A percentile compares a stretch with the other conserved stretches of the same genome.
Conservation (phyloP, 2,113 vertebrate genomes). For the Corythornis madagascariensis region DNA sequence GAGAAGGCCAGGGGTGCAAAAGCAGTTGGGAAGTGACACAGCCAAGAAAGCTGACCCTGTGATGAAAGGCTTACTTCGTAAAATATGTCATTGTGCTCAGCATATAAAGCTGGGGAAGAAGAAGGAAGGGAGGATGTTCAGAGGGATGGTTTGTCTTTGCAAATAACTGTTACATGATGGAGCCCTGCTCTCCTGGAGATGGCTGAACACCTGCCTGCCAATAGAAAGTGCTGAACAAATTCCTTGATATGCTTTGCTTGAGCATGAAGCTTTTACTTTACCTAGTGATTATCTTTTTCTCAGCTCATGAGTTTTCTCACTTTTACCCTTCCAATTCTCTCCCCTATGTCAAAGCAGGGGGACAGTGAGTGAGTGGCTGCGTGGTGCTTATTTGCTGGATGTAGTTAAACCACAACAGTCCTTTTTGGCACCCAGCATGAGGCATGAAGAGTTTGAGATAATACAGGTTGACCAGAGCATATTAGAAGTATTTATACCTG, state of each 20-base stretch:
- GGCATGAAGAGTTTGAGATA: neutral
- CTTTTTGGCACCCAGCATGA: neutral
- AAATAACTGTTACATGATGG: neutral
- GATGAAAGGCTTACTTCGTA: neutral
- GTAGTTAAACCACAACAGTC: neutral
- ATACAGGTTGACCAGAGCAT: neutral
- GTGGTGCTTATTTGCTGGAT: neutral
- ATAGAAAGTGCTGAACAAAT: neutral
- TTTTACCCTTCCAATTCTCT: neutral
- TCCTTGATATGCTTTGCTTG: neutral
- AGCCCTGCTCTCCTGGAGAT: neutral
- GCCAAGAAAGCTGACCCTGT: neutral
- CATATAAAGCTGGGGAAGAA: neutral
- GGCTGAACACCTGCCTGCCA: neutral
- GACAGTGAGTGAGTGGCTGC: fast-evolving
- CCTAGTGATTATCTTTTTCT: neutral
- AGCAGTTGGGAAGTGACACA: neutral
- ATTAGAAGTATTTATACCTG: neutral
- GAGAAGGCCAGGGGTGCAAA: neutral
- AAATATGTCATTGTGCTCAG: neutral
- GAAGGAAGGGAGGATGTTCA: neutral
- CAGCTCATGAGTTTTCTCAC: neutral
- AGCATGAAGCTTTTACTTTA: neutral
- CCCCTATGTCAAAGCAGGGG: neutral
- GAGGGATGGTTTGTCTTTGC: neutral